Base-by-base conservation (phyloP, 2,797 vertebrate genomes). In the Enteromius anoplus region DNA sequence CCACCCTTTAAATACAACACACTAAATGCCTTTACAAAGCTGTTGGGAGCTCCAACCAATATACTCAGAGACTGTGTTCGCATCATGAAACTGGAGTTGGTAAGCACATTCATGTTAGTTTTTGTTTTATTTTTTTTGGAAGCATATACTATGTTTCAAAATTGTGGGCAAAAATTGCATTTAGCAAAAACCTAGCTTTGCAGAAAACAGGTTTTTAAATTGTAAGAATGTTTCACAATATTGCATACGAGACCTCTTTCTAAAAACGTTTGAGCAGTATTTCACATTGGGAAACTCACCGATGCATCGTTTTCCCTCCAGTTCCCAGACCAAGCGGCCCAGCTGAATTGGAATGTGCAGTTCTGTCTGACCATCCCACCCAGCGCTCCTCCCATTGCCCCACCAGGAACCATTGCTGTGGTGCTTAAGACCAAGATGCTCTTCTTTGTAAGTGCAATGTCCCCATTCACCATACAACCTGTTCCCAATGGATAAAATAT, bases 351-450 rank as follows among this genome's bases (percentile, higher is more conserved):
- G 98, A 99, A 98, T 0, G 98, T 99, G 89, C 98, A 99, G 93
- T 99, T 99, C 92, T 99, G 98, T 90, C 95, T 99, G 91, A 99
- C 98, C 84, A 99, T 99, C 91, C 98, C 98, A 86, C 98, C 98
- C 91, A 99, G 98, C 0, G 98, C 98, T 70, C 98, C 98, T 0
- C 98, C 98, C 34, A 99, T 99, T 42, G 98, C 98, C 0, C 98
- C 98, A 85, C 98, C 98, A 53, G 98, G 98, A 87, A 99, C 98
- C 66, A 98, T 99, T 68, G 98, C 98, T 53, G 98, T 99, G 88
- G 98, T 99, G 90, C 96, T 99, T 85, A 99, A 99, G 93, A 98
- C 98, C 86, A 99, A 99, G 96, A 99, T 99, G 98, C 96, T 99
- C 77, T 99, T 99, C 93, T 99, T 99, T 85, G 98, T 99, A 95